Evolutionary conservation across 2,113 vertebrate species (phyloP).

Genomic region (Phaethornis superciliosus): DNA sequence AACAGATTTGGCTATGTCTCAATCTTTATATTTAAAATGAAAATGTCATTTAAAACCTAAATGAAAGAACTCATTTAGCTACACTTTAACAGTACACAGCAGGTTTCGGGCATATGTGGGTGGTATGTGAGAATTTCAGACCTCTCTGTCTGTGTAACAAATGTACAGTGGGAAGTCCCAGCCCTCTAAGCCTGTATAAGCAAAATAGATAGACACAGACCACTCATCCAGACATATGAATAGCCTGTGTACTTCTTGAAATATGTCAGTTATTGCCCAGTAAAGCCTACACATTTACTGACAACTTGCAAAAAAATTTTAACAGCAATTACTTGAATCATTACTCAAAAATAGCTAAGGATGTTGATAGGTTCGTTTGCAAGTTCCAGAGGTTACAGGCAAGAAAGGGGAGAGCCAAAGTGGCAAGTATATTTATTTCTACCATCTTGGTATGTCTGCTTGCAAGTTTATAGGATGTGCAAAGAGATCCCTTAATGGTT

Average conservation of each 20-base stretch:
- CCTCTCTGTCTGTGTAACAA: not conserved
- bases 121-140: not conserved
- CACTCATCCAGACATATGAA: not conserved
- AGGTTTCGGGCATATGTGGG: not conserved
- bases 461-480: not conserved
- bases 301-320: not conserved
- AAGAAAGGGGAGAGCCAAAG: not conserved
- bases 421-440: not conserved
- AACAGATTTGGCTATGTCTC: slow-evolving; percentile 37
- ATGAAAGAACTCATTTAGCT: slow-evolving; percentile 6
- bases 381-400: not conserved
- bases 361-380: not conserved
- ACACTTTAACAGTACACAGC: not conserved
- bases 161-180: not conserved
- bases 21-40: slow-evolving; percentile 39
- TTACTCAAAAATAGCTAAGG: not conserved
- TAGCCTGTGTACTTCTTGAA: not conserved
- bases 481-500: not conserved
- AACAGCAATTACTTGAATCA: not conserved
- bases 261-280: not conserved
- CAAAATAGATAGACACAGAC: not conserved
- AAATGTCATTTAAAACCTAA: slow-evolving; percentile 31
- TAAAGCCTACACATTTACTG: not conserved
- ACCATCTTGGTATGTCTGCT: not conserved
- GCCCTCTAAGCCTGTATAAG: not conserved